Evolutionary conservation across 2,113 vertebrate species (phyloP).

Genomic region (Caloenas nicobarica): DNA sequence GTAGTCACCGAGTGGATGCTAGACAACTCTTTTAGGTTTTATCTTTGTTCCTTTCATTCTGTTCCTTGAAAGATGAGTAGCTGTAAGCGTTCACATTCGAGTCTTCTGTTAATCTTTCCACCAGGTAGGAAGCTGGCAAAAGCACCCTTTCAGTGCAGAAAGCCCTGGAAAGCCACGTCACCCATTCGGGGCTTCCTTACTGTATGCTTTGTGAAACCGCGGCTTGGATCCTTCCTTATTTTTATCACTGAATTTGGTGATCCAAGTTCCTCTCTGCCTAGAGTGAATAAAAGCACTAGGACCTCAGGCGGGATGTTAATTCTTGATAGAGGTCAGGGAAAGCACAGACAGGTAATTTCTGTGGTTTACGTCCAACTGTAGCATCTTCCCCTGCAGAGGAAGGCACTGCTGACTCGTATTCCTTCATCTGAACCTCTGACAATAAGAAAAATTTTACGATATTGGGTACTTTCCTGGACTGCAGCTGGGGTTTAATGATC

Average conservation of each 20-base stretch:
- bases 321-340: not conserved
- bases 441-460: not conserved
- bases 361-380: not conserved
- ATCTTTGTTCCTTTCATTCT: conserved; percentile 58
- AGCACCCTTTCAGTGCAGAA: conserved; percentile 19
- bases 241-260: not conserved
- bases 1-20: conserved; percentile 35
- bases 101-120: conserved; percentile 60
- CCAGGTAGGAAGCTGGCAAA: not conserved
- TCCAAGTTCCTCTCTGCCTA: not conserved
- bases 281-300: not conserved
- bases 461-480: not conserved
- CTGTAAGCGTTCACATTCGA: conserved; percentile 32
- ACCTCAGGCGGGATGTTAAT: not conserved
- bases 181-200: not conserved
- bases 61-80: conserved; percentile 45
- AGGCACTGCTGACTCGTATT: not conserved
- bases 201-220: conserved; percentile 25
- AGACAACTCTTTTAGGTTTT: conserved; percentile 40
- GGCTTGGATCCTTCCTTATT: not conserved
- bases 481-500: not conserved
- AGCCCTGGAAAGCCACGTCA: conserved; percentile 6
- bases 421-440: not conserved
- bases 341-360: not conserved
- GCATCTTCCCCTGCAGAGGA: not conserved